phyloP scores from a whole-genome alignment of 1,140 invertebrate species.

The silkworm (Bombyx mori) region DNA sequence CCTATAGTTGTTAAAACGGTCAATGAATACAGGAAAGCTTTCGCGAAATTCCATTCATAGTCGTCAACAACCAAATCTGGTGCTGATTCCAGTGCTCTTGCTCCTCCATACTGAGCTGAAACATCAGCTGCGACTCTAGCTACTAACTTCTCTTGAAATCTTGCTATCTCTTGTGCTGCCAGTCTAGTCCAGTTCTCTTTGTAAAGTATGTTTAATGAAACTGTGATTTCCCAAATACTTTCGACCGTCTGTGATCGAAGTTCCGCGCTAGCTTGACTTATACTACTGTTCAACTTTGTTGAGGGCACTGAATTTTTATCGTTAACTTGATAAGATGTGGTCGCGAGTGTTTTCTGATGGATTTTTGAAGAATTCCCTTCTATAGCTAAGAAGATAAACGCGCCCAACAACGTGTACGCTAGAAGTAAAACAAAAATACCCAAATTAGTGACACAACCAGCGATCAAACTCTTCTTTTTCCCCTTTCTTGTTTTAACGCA shows the following conservation, averaged over 20 bases:
- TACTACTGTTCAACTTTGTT: conserved; percentile 48
- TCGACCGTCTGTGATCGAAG: conserved; percentile 82
- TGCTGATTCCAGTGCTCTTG: conserved; percentile 60
- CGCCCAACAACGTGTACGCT: conserved; percentile 89
- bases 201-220: conserved; percentile 93
- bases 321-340: conserved; percentile 70
- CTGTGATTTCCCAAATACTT: conserved; percentile 96
- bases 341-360: conserved; percentile 77
- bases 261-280: conserved; percentile 58
- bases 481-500: conserved; percentile 78
- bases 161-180: conserved; percentile 87
- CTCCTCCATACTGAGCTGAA: conserved; percentile 56
- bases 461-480: conserved; percentile 76
- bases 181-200: conserved; percentile 95
- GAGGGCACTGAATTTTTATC: conserved; percentile 51
- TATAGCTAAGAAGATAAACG: conserved; percentile 92
- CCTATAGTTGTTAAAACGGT: conserved; percentile 97
- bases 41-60: conserved; percentile 93
- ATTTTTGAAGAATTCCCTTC: conserved; percentile 81
- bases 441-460: conserved; percentile 86
- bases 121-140: conserved; percentile 84
- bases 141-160: conserved; percentile 90
- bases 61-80: conserved; percentile 71
- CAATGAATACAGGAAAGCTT: conserved; percentile 95
- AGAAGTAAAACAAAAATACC: conserved; percentile 90